Conservation (phyloP, 53 echinoderm and acorn worm genomes). For the Luidia sarsii region DNA sequence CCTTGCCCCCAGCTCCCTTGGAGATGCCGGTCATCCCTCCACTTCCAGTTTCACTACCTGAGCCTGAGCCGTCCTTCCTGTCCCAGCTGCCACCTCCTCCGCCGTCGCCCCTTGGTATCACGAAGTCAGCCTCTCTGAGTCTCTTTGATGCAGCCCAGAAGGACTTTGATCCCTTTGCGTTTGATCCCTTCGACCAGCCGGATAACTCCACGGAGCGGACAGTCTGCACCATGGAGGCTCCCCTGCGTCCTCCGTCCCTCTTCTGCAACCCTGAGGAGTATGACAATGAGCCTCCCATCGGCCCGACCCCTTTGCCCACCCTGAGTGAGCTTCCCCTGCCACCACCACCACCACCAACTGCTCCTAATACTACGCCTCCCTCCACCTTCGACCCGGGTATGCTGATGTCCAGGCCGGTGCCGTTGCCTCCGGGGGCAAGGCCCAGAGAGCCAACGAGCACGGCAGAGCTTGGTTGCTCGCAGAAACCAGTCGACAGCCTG, state of each 20-base stretch:
- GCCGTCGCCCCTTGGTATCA: background rate
- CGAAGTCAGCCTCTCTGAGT: background rate
- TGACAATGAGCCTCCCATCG: background rate
- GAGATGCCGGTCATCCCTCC: background rate
- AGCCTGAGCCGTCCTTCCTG: background rate
- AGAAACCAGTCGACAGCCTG: too few species aligned
- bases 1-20: conserved; percentile 9
- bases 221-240: background rate
- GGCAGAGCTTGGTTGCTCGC: background rate
- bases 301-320: background rate
- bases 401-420: conserved; percentile 42
- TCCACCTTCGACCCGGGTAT: background rate
- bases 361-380: background rate
- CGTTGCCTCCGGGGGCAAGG: conserved; percentile 3
- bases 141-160: too few species aligned
- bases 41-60: background rate
- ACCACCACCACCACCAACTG: background rate
- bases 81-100: background rate
- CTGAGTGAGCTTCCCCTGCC: background rate
- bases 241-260: conserved; percentile 29
- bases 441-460: background rate
- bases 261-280: conserved; percentile 26
- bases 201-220: background rate
- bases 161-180: background rate
- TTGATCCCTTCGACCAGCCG: conserved; percentile 6